Conservation (phyloP, 2,797 vertebrate genomes). For the Oceanodroma leucorhoa region DNA sequence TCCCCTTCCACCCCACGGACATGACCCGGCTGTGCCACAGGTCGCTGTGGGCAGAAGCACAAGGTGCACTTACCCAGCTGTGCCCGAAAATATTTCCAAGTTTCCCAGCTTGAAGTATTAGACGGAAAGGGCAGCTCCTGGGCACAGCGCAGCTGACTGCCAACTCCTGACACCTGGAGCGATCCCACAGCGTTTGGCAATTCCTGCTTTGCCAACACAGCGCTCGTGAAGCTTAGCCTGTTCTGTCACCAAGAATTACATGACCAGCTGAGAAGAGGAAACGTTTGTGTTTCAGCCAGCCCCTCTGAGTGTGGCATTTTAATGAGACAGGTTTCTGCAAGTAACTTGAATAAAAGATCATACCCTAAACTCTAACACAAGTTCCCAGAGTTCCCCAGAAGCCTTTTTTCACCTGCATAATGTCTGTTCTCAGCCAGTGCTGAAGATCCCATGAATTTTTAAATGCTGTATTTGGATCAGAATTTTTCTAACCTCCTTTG, state of each 20-base stretch:
- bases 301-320: not conserved
- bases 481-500: not conserved
- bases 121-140: not conserved
- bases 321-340: not conserved
- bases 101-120: not conserved
- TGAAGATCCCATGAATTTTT: not conserved
- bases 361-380: not conserved
- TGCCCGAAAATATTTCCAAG: not conserved
- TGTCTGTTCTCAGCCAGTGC: not conserved
- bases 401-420: not conserved
- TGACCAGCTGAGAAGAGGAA: not conserved
- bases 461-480: not conserved
- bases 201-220: not conserved
- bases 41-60: not conserved
- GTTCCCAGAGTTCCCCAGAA: not conserved
- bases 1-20: not conserved
- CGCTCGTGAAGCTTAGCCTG: rapidly evolving
- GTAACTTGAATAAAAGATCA: not conserved
- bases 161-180: not conserved
- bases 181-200: not conserved
- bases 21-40: not conserved
- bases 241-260: not conserved
- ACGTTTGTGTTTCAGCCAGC: not conserved
- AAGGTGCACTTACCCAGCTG: not conserved
- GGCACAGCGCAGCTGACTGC: not conserved